Evolutionary conservation across 2,797 vertebrate genomes (phyloP).

Genomic region (Picus viridis): DNA sequence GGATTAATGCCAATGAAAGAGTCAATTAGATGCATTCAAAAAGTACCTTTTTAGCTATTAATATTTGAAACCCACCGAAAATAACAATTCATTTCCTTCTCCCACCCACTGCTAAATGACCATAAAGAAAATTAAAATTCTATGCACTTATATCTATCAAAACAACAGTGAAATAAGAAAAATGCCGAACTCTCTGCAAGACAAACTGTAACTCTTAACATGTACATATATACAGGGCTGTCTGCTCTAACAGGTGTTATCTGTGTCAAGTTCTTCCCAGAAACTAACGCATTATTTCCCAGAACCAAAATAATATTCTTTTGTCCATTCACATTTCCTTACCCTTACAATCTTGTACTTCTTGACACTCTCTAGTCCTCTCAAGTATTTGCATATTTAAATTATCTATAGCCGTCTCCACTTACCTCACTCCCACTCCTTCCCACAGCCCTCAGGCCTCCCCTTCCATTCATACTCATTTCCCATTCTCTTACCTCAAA

Average conservation of each 20-base stretch:
- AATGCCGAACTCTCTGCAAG: not conserved
- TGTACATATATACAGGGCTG: not conserved
- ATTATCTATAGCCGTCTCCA: not conserved
- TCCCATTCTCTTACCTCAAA: not conserved
- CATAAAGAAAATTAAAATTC: constrained; percentile 14
- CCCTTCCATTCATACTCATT: not conserved
- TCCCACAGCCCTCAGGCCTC: not conserved
- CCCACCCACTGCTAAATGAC: not conserved
- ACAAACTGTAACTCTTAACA: not conserved
- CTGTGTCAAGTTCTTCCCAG: not conserved
- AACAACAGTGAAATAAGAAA: constrained; percentile 16
- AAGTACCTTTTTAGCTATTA: constrained; percentile 23
- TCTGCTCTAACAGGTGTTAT: not conserved
- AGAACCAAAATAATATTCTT: not conserved
- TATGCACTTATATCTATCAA: not conserved
- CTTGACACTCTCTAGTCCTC: not conserved
- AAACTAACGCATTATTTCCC: not conserved
- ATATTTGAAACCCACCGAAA: constrained; percentile 22
- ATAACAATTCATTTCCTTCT: constrained; percentile 8
- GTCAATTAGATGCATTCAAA: constrained; percentile 38
- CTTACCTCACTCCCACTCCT: not conserved
- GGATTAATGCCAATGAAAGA: constrained; percentile 18
- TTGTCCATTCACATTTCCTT: not conserved
- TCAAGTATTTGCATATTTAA: not conserved
- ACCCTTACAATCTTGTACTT: not conserved